These are phyloP conservation scores for Actenoides hombroni DNA, from an alignment of 2,113 vertebrate species.

Conservation along the genomic window DNA sequence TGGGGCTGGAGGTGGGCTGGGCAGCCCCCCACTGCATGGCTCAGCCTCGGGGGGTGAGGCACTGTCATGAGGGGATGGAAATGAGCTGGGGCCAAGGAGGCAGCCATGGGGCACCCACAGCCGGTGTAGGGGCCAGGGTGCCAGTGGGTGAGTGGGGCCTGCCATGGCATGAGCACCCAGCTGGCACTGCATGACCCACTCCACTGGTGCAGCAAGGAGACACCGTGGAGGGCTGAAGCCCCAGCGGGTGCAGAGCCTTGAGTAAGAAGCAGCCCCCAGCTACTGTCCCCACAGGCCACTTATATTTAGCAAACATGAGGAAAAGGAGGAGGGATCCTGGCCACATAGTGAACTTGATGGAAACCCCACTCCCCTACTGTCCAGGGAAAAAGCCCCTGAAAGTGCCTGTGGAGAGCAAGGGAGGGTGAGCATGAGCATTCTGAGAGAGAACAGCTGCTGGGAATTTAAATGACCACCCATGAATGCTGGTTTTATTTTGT, in stretches of 20 bases:
- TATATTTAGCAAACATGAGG: not conserved
- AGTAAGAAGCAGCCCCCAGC: not conserved
- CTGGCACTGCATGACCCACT: not conserved
- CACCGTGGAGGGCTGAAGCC: not conserved
- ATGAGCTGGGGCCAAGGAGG: not conserved
- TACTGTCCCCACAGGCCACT: fast-evolving
- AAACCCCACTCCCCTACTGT: fast-evolving
- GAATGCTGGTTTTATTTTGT: constrained; percentile 55
- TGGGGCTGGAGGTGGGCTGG: not conserved
- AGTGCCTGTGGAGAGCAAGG: not conserved
- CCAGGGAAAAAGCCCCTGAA: not conserved
- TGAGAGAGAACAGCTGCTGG: constrained; percentile 30
- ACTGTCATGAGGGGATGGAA: not conserved
- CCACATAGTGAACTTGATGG: no score
- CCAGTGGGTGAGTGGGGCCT: fast-evolving
- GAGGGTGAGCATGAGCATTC: not conserved
- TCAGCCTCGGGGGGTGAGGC: not conserved
- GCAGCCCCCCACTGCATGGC: fast-evolving
- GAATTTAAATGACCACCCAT: constrained; percentile 6
- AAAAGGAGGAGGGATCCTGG: not conserved
- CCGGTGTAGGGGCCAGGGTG: fast-evolving
- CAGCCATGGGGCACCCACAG: fast-evolving
- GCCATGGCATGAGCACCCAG: not conserved
- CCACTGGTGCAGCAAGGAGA: not conserved
- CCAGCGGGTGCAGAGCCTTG: not conserved